Evolutionary conservation across 2,797 vertebrate species (phyloP).

Genomic region (Urosaurus nigricauda): DNA sequence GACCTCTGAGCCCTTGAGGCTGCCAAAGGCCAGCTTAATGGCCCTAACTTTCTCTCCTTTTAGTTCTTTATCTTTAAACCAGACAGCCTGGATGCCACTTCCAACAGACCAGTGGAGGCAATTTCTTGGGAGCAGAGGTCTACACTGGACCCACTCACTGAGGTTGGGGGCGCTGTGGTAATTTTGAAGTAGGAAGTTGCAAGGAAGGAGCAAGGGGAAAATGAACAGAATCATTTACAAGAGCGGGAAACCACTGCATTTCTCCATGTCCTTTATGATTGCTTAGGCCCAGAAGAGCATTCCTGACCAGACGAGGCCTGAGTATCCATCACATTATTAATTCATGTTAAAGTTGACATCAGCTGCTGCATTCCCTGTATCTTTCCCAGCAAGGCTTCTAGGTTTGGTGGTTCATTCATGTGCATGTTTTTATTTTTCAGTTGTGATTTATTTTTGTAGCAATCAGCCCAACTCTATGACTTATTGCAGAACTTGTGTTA

Average conservation of each 20-base stretch:
- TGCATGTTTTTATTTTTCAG: background rate
- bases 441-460: background rate
- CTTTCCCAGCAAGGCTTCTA: background rate
- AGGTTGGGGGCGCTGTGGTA: background rate
- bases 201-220: background rate
- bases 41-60: background rate
- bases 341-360: conserved; percentile 8
- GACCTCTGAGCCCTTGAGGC: background rate
- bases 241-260: background rate
- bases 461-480: background rate
- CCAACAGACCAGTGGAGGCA: background rate
- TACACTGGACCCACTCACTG: too few species aligned
- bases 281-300: background rate
- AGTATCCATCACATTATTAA: conserved; percentile 21
- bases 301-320: background rate
- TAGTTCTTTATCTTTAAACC: background rate
- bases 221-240: background rate
- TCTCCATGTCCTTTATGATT: background rate
- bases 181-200: background rate
- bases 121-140: too few species aligned
- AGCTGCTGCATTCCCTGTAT: background rate
- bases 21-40: background rate
- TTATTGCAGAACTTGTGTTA: background rate
- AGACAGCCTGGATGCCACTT: background rate
- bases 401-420: background rate